phyloP scores from a whole-genome alignment of 2,113 vertebrate genomes.

The Stomatorhinus ivindoensis region DNA sequence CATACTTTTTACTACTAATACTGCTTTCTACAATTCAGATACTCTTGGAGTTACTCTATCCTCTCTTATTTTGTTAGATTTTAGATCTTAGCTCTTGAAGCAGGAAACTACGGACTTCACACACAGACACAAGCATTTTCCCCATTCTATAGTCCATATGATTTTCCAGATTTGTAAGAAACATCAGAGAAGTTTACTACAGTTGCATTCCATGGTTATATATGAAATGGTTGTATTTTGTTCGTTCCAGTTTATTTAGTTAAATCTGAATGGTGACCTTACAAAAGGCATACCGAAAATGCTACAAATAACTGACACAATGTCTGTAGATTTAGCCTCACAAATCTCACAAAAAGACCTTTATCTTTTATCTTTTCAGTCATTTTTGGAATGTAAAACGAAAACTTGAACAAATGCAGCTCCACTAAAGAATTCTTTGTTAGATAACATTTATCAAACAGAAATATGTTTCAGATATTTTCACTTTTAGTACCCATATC shows the following conservation, averaged over 20 bases:
- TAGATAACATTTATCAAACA: neutral
- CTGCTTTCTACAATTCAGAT: neutral
- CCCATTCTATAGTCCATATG: neutral
- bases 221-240: neutral
- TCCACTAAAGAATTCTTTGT: neutral
- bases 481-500: neutral
- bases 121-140: constrained; percentile 16
- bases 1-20: neutral
- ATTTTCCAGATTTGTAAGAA: neutral
- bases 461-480: neutral
- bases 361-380: neutral
- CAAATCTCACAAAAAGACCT: neutral
- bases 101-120: neutral
- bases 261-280: neutral
- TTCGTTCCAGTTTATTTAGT: neutral
- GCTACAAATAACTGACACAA: neutral
- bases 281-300: neutral
- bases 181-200: neutral
- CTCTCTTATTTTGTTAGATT: neutral
- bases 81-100: neutral
- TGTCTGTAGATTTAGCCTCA: neutral
- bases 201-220: neutral
- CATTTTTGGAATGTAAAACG: neutral
- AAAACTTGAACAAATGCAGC: neutral
- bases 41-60: neutral